phyloP scores from a whole-genome alignment of 1,140 invertebrate genomes.

The Drosophila obscura region DNA sequence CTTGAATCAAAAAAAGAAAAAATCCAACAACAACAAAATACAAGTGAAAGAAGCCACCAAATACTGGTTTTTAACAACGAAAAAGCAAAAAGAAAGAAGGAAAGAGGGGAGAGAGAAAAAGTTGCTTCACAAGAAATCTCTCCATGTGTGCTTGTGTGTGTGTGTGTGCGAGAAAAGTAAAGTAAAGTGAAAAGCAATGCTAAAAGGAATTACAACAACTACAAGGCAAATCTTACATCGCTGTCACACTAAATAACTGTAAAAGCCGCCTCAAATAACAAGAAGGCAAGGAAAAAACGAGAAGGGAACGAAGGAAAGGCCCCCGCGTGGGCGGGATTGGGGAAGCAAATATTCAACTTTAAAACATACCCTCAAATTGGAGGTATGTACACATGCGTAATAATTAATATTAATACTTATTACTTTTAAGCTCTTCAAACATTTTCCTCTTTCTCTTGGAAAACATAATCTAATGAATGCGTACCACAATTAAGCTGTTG shows the following conservation, averaged over 20 bases:
- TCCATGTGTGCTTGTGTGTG: constrained; percentile 39
- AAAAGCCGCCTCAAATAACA: constrained; percentile 23
- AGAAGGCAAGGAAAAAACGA: constrained; percentile 5
- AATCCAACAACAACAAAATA: constrained; percentile 30
- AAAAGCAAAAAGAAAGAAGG: constrained; percentile 51
- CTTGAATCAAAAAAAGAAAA: constrained; percentile 47
- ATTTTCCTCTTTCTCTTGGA: too few species aligned
- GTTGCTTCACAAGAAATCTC: constrained; percentile 69
- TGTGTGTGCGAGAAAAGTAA: constrained; percentile 37
- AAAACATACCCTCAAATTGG: constrained; percentile 3
- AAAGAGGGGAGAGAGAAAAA: constrained; percentile 65
- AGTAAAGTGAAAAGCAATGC: constrained; percentile 76
- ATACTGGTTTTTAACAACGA: constrained; percentile 71
- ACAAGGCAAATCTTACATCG: constrained; percentile 21
- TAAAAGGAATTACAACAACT: constrained; percentile 63
- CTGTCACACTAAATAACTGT: constrained; percentile 51
- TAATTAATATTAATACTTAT: too few species aligned
- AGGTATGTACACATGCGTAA: too few species aligned
- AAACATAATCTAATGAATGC: too few species aligned
- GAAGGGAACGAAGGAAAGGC: constrained; percentile 18
- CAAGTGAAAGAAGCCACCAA: constrained; percentile 80
- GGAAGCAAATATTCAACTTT: constrained; percentile 5
- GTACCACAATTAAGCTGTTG: constrained; percentile 34
- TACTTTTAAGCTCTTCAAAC: too few species aligned
- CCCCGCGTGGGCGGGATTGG: constrained; percentile 24